These are phyloP conservation scores for Metridium senile DNA, from an alignment of 92 coral and sea anemone species.

Conservation along the genomic window DNA sequence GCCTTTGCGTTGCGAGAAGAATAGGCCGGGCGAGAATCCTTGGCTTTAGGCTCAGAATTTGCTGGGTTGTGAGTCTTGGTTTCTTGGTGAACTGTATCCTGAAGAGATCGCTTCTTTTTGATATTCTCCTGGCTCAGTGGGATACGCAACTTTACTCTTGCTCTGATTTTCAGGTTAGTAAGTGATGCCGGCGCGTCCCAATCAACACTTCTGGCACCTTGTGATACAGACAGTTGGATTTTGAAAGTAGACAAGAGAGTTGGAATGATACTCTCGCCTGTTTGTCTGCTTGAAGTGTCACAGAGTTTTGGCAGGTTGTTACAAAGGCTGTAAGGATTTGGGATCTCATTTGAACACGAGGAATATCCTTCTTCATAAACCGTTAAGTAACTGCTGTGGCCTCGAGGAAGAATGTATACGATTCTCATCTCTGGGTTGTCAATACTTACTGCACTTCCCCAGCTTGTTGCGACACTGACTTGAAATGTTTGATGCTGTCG, in stretches of 20 bases:
- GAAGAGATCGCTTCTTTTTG: neutral
- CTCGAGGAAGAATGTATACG: conserved; percentile 38
- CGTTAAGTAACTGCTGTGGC: conserved; percentile 36
- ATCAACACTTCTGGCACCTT: conserved; percentile 21
- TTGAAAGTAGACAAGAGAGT: conserved; percentile 52
- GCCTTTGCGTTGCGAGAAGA: neutral
- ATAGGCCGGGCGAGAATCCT: neutral
- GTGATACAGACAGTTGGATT: neutral
- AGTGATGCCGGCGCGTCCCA: conserved; percentile 41
- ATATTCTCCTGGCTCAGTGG: conserved; percentile 6
- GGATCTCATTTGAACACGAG: conserved; percentile 32
- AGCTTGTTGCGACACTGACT: conserved; percentile 12
- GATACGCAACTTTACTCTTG: conserved; percentile 45
- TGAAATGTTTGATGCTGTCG: conserved; percentile 10
- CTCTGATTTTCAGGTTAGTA: conserved; percentile 36
- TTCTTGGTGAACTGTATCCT: neutral
- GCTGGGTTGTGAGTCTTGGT: neutral
- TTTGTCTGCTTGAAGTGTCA: conserved; percentile 29
- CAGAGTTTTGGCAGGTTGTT: conserved; percentile 64
- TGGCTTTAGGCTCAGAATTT: neutral
- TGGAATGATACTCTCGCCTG: conserved; percentile 51
- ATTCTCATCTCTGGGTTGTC: conserved; percentile 6
- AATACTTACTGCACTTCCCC: conserved; percentile 24
- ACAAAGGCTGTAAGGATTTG: conserved; percentile 66
- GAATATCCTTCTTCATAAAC: conserved; percentile 57